Percentiles rank a stretch among this genome's conserved stretches.
phyloP scores from a whole-genome alignment of 2,888 invertebrate genomes.

The Hoplodrina ambigua region DNA sequence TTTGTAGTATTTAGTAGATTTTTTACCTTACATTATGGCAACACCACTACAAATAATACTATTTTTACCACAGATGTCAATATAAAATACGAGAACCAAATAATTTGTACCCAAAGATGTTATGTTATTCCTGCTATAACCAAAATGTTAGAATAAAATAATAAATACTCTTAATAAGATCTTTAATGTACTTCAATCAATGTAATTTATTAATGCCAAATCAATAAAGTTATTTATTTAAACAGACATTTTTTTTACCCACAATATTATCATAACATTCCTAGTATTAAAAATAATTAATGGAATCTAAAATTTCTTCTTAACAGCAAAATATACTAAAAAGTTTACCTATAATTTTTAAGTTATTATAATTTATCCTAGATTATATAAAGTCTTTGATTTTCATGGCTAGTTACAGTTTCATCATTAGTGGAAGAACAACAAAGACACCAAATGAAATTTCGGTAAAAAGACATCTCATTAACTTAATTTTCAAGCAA shows the following conservation, averaged over 20 bases:
- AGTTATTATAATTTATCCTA: conserved; percentile 48
- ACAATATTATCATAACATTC: conserved; percentile 40
- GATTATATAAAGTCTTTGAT: conserved; percentile 25
- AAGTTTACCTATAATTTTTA: conserved; percentile 48
- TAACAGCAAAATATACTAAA: conserved; percentile 43
- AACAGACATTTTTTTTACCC: conserved; percentile 54
- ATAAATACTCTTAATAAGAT: conserved; percentile 71
- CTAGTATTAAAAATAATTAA: conserved; percentile 49
- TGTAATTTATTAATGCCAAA: conserved; percentile 79
- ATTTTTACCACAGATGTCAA: conserved; percentile 7
- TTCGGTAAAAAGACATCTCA: not conserved
- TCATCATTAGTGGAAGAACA: conserved; percentile 1
- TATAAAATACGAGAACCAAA: conserved; percentile 6
- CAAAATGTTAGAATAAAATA: conserved; percentile 59
- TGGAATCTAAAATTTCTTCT: conserved; percentile 39
- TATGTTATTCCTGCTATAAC: conserved; percentile 34
- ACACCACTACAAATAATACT: not conserved
- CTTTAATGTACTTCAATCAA: conserved; percentile 74
- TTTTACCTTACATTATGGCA: conserved; percentile 10
- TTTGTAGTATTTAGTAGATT: conserved; percentile 23
- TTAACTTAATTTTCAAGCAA: conserved; percentile 2
- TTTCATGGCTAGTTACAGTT: conserved; percentile 45
- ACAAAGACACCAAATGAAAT: conserved; percentile 3
- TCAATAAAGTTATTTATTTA: conserved; percentile 80
- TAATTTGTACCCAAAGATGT: conserved; percentile 29